Percentiles rank a stretch among this genome's conserved stretches.
Conservation (phyloP, 2,797 vertebrate genomes). For the Urosaurus nigricauda region DNA sequence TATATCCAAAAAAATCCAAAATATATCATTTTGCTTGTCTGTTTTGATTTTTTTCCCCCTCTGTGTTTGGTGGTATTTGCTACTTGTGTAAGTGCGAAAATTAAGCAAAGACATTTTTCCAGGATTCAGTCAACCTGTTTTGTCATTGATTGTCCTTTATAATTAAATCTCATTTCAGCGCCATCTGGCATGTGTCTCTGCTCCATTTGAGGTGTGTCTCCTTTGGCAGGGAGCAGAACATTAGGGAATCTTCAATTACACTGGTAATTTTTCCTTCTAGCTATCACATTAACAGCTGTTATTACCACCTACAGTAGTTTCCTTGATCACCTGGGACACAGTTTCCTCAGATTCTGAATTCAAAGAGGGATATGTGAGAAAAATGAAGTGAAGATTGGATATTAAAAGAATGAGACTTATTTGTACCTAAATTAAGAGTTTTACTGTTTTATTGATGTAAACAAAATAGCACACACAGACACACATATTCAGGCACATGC, state of each 20-base stretch:
- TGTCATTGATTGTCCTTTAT: constrained; percentile 41
- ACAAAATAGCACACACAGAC: no score
- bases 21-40: not conserved
- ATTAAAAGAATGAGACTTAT: not conserved
- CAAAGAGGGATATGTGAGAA: not conserved
- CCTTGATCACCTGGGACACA: not conserved
- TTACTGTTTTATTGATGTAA: no score
- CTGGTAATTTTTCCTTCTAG: constrained; percentile 24
- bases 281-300: constrained; percentile 25
- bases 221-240: constrained; percentile 31
- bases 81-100: constrained; percentile 9
- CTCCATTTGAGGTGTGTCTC: constrained; percentile 31
- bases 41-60: not conserved
- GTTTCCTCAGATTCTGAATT: not conserved
- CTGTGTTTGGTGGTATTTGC: not conserved
- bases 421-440: not conserved
- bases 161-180: constrained; percentile 37
- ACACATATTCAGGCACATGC: no score
- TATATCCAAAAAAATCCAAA: not conserved
- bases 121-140: constrained; percentile 21
- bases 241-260: constrained; percentile 31
- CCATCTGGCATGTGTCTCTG: constrained; percentile 42
- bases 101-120: constrained; percentile 14
- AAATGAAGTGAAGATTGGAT: not conserved
- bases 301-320: constrained; percentile 14